Evolutionary conservation across 2,113 vertebrate species (phyloP).

Genomic region (Lichenostomus cassidix): DNA sequence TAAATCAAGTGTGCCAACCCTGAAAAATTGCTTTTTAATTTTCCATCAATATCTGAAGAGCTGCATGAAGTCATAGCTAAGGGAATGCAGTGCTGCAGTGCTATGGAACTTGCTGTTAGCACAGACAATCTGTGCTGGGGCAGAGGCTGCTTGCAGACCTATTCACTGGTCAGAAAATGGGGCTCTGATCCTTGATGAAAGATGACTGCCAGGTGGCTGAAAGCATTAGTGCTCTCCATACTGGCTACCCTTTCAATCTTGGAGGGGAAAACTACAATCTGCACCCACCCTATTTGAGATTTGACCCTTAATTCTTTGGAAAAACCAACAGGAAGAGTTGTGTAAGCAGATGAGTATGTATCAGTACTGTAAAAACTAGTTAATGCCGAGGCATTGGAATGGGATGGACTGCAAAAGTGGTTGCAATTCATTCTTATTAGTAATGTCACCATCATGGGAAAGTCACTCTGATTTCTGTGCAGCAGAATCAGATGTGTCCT

Average conservation of each 20-base stretch:
- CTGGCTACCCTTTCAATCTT: neutral
- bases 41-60: neutral
- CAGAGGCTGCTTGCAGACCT: neutral
- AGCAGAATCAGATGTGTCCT: neutral
- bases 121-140: neutral
- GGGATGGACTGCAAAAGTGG: neutral
- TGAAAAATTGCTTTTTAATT: neutral
- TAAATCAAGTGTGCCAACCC: neutral
- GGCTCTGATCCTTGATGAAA: neutral
- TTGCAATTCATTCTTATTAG: neutral
- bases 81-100: too few relatives aligned
- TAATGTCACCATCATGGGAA: neutral
- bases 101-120: neutral
- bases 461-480: neutral
- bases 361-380: rapidly evolving
- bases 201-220: neutral
- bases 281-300: neutral
- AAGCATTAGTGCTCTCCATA: neutral
- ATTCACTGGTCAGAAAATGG: neutral
- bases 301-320: neutral
- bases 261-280: neutral
- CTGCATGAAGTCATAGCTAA: neutral
- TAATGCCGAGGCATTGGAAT: neutral
- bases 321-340: neutral
- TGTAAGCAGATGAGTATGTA: rapidly evolving